phyloP scores from a whole-genome alignment of 2,113 vertebrate genomes.

The Circaetus gallicus region DNA sequence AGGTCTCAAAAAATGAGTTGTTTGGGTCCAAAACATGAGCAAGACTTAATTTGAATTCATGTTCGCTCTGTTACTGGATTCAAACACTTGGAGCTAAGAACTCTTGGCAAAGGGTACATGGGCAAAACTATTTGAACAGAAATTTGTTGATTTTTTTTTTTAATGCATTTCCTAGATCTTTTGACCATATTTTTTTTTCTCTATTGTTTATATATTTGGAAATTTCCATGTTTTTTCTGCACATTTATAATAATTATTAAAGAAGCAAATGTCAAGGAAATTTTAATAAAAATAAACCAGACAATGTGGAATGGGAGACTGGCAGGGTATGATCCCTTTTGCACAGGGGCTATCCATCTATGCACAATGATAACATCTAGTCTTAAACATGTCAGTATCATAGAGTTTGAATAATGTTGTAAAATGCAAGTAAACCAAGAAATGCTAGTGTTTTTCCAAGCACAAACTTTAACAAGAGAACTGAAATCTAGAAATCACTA shows the following conservation, averaged over 20 bases:
- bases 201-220: background rate
- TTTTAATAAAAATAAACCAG: background rate
- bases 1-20: background rate
- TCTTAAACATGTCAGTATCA: background rate
- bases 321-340: background rate
- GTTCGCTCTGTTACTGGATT: background rate
- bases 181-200: background rate
- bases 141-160: background rate
- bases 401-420: background rate
- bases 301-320: background rate
- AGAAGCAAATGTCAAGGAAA: background rate
- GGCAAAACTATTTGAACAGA: background rate
- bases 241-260: background rate
- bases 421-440: background rate
- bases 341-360: fast-evolving
- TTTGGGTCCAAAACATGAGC: background rate
- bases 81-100: background rate
- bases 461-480: background rate
- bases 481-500: background rate
- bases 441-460: background rate
- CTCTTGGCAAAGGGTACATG: background rate
- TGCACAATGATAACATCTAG: background rate
- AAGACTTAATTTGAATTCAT: background rate
- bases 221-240: background rate
- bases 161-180: background rate